Evolutionary conservation across 1,140 invertebrate species (phyloP), one percentile per base, ranked within the genome.

Genomic region (Trichomalopsis sarcophagae): DNA sequence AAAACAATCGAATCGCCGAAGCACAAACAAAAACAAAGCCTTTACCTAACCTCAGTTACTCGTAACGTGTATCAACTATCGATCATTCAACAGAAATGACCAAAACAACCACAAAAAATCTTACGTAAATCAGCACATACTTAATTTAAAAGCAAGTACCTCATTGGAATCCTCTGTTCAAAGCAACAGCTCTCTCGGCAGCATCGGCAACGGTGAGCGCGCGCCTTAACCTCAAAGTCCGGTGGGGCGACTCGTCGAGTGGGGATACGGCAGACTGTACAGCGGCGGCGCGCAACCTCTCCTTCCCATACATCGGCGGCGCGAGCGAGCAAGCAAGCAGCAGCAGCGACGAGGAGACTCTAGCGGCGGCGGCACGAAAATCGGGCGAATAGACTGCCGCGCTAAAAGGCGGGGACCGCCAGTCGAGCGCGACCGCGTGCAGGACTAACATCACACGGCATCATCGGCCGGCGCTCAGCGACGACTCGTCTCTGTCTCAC

Each of bases 401-500:
- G 87, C 78, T 88, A 88, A 90, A 89, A 90, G 88, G 84, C 89
- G 87, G 84, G 47, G 87, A 89, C 84, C 82, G 87, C 87, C 88
- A 91, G 88, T 91, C 86, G 88, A 89, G 88, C 87, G 88, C 88
- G 90, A 89, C 88, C 90, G 90, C 90, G 87, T 90, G 91, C 87
- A 84, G 84, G 80, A 87, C 73, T 36, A 88, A 86, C 84, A 86
- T 30, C 85, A 17, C 21, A 71, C 68, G 74, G n/a, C 9, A 21
- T 40, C 73, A 36, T 74, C 7, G 33, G 78, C 21, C 36, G 62
- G 5, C 27, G 27, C 17, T 30, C n/a, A 47, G 23, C 23, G 47
- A 27, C 44, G 21, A 5, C 44, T 44, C 36, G 36, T 21, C 6
- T 47, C 23, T 62, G 4, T 62, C 55, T 62, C 50, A 17, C 14